These are phyloP conservation scores for Tiliacea citrago DNA, from an alignment of 2,888 invertebrate genomes.

Conservation along the genomic window DNA sequence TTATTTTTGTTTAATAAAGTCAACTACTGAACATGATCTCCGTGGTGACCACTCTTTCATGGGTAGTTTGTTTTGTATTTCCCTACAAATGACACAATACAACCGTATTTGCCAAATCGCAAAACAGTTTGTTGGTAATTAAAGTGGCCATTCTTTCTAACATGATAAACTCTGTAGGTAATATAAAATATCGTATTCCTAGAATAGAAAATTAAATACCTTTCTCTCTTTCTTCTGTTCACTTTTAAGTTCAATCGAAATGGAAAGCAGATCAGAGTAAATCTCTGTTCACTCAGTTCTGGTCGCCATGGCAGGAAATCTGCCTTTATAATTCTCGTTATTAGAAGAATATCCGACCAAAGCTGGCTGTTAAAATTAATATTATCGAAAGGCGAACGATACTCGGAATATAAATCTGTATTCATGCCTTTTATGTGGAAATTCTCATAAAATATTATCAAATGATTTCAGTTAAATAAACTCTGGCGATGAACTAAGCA, in stretches of 20 bases:
- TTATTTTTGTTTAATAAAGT: no score
- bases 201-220: background rate
- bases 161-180: background rate
- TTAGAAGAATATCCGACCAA: slow-evolving; percentile 39
- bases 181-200: background rate
- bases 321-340: slow-evolving; percentile 52
- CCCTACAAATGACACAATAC: background rate
- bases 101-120: background rate
- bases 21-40: background rate
- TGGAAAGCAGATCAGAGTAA: slow-evolving; percentile 36
- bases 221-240: background rate
- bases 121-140: background rate
- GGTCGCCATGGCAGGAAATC: slow-evolving; percentile 40
- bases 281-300: slow-evolving; percentile 1
- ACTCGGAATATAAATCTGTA: slow-evolving; percentile 50
- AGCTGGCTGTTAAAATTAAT: slow-evolving; percentile 55
- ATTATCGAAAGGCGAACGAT: slow-evolving; percentile 47
- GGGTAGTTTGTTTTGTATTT: background rate
- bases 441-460: slow-evolving; percentile 47
- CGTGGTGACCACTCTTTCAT: background rate
- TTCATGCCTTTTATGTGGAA: slow-evolving; percentile 45
- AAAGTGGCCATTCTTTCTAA: background rate
- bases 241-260: slow-evolving; percentile 46
- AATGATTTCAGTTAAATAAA: slow-evolving; percentile 26
- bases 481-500: background rate